phyloP scores from a whole-genome alignment of 1,140 invertebrate genomes.

The Eurosta solidaginis region DNA sequence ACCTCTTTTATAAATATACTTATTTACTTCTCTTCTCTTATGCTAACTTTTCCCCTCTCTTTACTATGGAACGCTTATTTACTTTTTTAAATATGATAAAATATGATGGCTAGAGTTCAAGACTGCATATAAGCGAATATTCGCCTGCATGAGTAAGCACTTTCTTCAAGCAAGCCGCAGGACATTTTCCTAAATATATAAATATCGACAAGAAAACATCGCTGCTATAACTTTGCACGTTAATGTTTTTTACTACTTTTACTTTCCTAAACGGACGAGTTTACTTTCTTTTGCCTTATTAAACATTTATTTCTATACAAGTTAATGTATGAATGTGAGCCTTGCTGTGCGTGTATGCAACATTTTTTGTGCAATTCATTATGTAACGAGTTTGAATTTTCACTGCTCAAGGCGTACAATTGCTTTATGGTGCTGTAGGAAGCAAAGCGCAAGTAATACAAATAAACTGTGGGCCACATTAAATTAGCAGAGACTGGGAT shows the following conservation, averaged over 20 bases:
- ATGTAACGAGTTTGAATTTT: constrained; percentile 24
- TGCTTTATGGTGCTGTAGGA: not conserved
- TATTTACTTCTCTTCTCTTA: not conserved
- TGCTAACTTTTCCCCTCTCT: not conserved
- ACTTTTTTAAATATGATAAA: not conserved
- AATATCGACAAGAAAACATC: constrained; percentile 10
- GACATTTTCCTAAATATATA: not conserved
- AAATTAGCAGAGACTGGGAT: no score
- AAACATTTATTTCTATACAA: not conserved
- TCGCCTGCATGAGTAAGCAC: not conserved
- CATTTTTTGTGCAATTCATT: constrained; percentile 13
- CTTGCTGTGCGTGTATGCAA: not conserved
- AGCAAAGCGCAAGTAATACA: not conserved
- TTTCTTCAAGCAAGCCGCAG: not conserved
- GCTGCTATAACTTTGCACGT: not conserved
- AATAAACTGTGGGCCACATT: no score
- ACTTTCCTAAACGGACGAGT: not conserved
- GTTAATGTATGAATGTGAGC: not conserved
- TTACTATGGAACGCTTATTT: not conserved
- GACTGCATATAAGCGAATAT: not conserved
- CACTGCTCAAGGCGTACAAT: not conserved
- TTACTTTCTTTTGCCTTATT: not conserved
- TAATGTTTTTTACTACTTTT: constrained; percentile 28
- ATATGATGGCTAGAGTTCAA: not conserved
- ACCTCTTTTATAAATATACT: not conserved